Percentiles rank a stretch among this genome's conserved stretches.
Evolutionary conservation across 2,113 vertebrate species (phyloP).

Genomic region (Morone saxatilis): DNA sequence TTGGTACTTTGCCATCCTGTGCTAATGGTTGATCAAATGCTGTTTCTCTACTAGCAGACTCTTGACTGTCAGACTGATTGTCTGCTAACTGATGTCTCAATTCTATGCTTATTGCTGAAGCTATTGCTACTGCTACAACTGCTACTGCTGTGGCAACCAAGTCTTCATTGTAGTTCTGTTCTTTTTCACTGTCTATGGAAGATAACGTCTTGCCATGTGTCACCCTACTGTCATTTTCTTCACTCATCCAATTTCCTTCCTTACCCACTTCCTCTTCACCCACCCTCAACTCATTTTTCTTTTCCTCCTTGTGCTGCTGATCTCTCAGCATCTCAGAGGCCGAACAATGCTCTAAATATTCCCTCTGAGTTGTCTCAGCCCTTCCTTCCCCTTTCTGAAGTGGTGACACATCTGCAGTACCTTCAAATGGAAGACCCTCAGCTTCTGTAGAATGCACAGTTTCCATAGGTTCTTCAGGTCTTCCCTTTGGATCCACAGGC

Average conservation of each 20-base stretch:
- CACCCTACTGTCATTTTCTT: background rate
- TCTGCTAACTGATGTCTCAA: constrained; percentile 27
- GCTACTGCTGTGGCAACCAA: constrained; percentile 59
- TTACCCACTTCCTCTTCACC: constrained; percentile 24
- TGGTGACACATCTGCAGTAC: constrained; percentile 33
- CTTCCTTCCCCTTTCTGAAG: constrained; percentile 55
- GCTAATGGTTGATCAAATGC: background rate
- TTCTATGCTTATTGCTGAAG: constrained; percentile 62
- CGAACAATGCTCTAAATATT: constrained; percentile 47
- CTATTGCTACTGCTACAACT: constrained; percentile 65
- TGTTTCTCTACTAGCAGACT: background rate
- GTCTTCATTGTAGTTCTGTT: background rate
- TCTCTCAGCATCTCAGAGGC: constrained; percentile 31
- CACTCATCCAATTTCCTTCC: background rate
- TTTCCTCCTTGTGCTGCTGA: constrained; percentile 10
- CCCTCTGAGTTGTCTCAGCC: constrained; percentile 8
- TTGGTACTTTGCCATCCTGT: background rate
- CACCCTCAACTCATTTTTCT: constrained; percentile 16
- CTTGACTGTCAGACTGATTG: constrained; percentile 10
- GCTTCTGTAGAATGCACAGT: constrained; percentile 14
- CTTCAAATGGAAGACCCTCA: constrained; percentile 1
- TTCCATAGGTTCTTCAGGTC: background rate
- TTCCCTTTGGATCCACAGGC: constrained; percentile 4
- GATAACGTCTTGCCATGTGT: background rate
- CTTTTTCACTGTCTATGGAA: background rate